Percentiles rank a stretch among this genome's conserved stretches.
These are phyloP conservation scores for Benthosema pterotum DNA, from an alignment of 2,797 vertebrate species.

Conservation along the genomic window DNA sequence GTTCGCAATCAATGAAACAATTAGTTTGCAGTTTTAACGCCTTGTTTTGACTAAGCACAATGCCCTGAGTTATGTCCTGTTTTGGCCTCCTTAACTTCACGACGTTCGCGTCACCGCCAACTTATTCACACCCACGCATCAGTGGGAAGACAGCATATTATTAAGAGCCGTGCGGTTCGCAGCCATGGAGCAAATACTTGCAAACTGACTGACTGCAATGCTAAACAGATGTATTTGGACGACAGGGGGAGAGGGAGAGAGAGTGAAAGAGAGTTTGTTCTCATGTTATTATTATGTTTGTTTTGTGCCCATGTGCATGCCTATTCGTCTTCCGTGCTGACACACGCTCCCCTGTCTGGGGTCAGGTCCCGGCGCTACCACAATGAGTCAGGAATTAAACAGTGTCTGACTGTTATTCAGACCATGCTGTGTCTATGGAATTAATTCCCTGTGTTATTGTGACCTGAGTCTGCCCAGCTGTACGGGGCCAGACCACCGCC, in stretches of 20 bases:
- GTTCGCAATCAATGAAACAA: neutral
- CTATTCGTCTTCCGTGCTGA: conserved; percentile 7
- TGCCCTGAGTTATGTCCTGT: conserved; percentile 1
- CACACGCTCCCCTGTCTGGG: conserved; percentile 4
- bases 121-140: conserved; percentile 8
- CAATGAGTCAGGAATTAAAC: conserved; percentile 26
- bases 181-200: conserved; percentile 9
- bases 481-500: conserved; percentile 42
- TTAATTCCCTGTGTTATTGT: conserved; percentile 26
- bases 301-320: neutral
- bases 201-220: conserved; percentile 17
- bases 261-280: too few species aligned
- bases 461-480: conserved; percentile 45
- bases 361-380: conserved; percentile 13
- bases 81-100: conserved; percentile 27
- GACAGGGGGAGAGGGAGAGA: neutral
- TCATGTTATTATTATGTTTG: conserved; percentile 1
- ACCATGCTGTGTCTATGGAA: conserved; percentile 28
- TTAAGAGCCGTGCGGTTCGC: conserved; percentile 1
- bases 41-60: neutral
- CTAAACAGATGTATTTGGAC: conserved; percentile 16
- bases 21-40: neutral
- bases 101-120: conserved; percentile 17
- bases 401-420: conserved; percentile 36
- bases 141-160: conserved; percentile 12